phyloP scores from a whole-genome alignment of 2,888 invertebrate genomes.

The Orchestes rusci region DNA sequence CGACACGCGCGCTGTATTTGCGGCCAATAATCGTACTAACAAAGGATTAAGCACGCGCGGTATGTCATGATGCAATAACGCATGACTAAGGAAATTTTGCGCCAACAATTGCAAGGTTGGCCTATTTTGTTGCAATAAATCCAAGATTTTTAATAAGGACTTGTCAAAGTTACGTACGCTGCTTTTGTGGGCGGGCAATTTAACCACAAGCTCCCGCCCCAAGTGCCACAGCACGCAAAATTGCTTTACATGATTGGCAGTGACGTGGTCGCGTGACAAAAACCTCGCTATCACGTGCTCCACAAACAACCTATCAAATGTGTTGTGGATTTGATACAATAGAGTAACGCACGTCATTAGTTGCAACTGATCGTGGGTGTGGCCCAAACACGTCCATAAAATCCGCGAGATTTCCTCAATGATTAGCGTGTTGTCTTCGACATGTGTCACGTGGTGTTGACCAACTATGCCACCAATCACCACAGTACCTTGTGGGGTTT shows the following conservation, averaged over 20 bases:
- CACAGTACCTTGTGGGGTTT: slow-evolving; percentile 54
- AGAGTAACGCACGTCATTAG: slow-evolving; percentile 59
- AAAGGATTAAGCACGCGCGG: slow-evolving; percentile 71
- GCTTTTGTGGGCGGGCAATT: slow-evolving; percentile 42
- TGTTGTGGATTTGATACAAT: slow-evolving; percentile 71
- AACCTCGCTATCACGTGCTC: slow-evolving; percentile 60
- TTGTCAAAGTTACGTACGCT: slow-evolving; percentile 54
- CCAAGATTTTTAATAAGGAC: slow-evolving; percentile 65
- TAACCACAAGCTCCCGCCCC: slow-evolving; percentile 59
- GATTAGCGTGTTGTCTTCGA: slow-evolving; percentile 54
- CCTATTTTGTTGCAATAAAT: slow-evolving; percentile 55
- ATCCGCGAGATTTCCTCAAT: slow-evolving; percentile 57
- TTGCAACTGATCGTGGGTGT: slow-evolving; percentile 50
- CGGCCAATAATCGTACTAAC: slow-evolving; percentile 65
- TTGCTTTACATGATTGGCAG: slow-evolving; percentile 55
- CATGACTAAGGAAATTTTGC: slow-evolving; percentile 69
- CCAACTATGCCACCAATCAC: slow-evolving; percentile 64
- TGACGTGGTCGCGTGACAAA: slow-evolving; percentile 44
- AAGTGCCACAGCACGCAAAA: slow-evolving; percentile 70
- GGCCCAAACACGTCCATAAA: slow-evolving; percentile 64
- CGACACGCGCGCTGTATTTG: slow-evolving; percentile 73
- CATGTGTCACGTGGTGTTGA: slow-evolving; percentile 56
- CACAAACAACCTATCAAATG: slow-evolving; percentile 53
- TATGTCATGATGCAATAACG: slow-evolving; percentile 68
- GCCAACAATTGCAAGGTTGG: slow-evolving; percentile 56